Conservation (phyloP, 2,797 vertebrate species). For the Anguilla obscura region DNA sequence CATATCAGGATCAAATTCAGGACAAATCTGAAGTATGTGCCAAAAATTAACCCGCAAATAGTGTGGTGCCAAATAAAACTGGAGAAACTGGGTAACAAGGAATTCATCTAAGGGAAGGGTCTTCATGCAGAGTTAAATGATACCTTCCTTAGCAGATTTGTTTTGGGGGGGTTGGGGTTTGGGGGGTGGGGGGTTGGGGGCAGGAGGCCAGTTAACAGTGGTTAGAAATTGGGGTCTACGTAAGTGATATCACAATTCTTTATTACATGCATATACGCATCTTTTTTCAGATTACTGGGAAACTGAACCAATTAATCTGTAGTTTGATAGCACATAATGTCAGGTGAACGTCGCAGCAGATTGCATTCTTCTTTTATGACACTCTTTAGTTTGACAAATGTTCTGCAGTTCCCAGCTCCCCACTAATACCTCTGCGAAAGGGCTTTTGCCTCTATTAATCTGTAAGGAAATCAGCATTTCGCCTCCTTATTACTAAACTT, state of each 20-base stretch:
- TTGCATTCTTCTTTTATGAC: background rate
- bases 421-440: background rate
- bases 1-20: conserved; percentile 27
- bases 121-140: background rate
- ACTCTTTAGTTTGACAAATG: background rate
- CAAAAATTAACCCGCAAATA: conserved; percentile 26
- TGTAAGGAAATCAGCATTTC: background rate
- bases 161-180: background rate
- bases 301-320: background rate
- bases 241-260: background rate
- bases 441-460: background rate
- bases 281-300: background rate
- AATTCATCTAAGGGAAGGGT: background rate
- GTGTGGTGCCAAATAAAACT: conserved; percentile 33
- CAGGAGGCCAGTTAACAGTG: background rate
- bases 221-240: background rate
- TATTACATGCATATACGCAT: background rate
- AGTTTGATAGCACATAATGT: background rate
- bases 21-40: conserved; percentile 34
- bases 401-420: background rate
- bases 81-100: conserved; percentile 7
- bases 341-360: background rate
- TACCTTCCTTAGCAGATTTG: background rate
- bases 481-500: background rate
- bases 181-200: background rate